A percentile compares a stretch with the other conserved stretches of the same genome.
phyloP scores from a whole-genome alignment of 2,113 vertebrate genomes.

The Isichthys henryi region DNA sequence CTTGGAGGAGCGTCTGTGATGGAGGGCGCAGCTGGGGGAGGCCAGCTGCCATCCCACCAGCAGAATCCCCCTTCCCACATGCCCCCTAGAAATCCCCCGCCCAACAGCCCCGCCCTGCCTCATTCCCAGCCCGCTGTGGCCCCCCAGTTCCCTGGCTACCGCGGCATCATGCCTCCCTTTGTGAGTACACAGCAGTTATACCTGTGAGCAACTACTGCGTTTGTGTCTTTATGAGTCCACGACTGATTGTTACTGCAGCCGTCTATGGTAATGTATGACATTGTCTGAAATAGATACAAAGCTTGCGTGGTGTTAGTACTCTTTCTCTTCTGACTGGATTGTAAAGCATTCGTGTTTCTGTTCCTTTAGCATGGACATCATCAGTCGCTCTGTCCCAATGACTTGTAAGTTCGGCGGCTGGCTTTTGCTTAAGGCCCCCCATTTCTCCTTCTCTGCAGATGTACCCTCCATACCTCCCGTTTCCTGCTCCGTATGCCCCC shows the following conservation, averaged over 20 bases:
- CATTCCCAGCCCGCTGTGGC: constrained; percentile 70
- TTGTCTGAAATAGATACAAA: not conserved
- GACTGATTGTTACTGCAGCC: not conserved
- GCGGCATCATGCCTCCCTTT: constrained; percentile 84
- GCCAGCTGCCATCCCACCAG: constrained; percentile 38
- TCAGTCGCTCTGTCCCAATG: not conserved
- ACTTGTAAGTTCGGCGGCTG: not conserved
- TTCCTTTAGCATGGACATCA: not conserved
- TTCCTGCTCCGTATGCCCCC: constrained; percentile 80
- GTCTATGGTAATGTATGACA: not conserved
- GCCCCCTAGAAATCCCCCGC: constrained; percentile 66
- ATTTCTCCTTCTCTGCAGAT: constrained; percentile 57
- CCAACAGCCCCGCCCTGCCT: constrained; percentile 67
- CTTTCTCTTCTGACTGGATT: not conserved
- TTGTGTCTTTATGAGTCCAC: too few relatives aligned
- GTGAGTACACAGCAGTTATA: constrained; percentile 57
- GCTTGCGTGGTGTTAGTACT: not conserved
- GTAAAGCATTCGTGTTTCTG: not conserved
- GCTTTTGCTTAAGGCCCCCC: not conserved
- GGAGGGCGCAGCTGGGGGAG: constrained; percentile 56
- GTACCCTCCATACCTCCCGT: constrained; percentile 84
- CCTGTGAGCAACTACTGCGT: not conserved
- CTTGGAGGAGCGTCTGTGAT: constrained; percentile 59
- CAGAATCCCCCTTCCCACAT: constrained; percentile 54
- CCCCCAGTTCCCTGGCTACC: constrained; percentile 76